Evolutionary conservation across 2,113 vertebrate species (phyloP).

Genomic region (Amphiprion ocellaris): DNA sequence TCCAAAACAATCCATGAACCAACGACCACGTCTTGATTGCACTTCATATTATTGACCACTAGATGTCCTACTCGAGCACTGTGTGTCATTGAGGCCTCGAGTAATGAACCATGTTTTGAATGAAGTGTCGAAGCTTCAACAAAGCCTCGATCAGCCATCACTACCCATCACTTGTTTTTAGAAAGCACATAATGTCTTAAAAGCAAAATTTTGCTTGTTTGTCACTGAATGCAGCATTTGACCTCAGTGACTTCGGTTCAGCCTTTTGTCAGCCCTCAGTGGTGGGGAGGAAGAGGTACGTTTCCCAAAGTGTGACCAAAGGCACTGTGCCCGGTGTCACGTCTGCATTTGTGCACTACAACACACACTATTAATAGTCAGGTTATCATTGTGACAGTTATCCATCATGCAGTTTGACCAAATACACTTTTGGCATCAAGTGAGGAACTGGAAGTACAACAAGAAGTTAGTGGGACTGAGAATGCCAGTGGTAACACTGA

Average conservation of each 20-base stretch:
- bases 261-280: no score
- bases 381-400: slow-evolving; percentile 49
- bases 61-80: no score
- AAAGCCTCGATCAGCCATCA: no score
- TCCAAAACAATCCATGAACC: no score
- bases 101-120: no score
- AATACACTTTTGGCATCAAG: slow-evolving; percentile 43
- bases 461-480: neutral
- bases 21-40: no score
- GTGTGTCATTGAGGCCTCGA: no score
- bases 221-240: neutral
- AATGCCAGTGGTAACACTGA: slow-evolving; percentile 32
- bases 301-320: slow-evolving; percentile 7
- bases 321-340: slow-evolving; percentile 64
- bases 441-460: slow-evolving; percentile 31
- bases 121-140: no score
- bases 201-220: neutral
- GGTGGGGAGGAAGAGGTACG: neutral
- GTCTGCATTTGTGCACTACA: slow-evolving; percentile 51
- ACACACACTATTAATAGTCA: slow-evolving; percentile 53
- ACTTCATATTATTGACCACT: no score
- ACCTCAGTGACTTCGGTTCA: neutral
- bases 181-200: no score
- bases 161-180: no score
- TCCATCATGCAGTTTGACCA: slow-evolving; percentile 40